Evolutionary conservation across 2,888 invertebrate species (phyloP).

Genomic region (Theretra japonica): DNA sequence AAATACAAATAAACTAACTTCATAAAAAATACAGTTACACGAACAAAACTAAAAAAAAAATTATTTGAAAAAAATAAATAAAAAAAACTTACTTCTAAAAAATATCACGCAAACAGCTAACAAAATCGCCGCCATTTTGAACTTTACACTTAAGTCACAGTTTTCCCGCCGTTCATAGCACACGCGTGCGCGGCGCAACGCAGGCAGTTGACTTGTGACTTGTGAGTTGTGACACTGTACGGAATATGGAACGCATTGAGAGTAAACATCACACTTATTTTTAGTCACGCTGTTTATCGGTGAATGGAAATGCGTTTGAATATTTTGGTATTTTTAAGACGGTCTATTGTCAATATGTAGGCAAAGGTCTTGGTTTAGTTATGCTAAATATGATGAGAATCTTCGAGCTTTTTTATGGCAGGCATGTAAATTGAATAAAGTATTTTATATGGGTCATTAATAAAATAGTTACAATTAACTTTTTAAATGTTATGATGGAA

Average conservation of each 20-base stretch:
- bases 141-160: slow-evolving; percentile 46
- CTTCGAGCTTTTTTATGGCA: too few species aligned
- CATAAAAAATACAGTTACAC: too few species aligned
- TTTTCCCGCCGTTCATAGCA: slow-evolving; percentile 57
- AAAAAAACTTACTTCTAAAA: slow-evolving; percentile 17
- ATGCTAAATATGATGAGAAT: too few species aligned
- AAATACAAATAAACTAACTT: too few species aligned
- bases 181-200: slow-evolving; percentile 51
- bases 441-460: too few species aligned
- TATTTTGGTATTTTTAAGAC: slow-evolving; percentile 5
- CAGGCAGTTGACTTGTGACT: slow-evolving; percentile 55
- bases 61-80: background rate
- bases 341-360: background rate
- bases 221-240: slow-evolving; percentile 56
- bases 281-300: slow-evolving; percentile 58
- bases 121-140: slow-evolving; percentile 33
- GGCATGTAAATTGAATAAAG: too few species aligned
- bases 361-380: too few species aligned
- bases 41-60: too few species aligned
- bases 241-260: slow-evolving; percentile 37
- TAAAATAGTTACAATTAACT: too few species aligned
- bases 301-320: slow-evolving; percentile 56
- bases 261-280: slow-evolving; percentile 71
- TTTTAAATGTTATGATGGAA: too few species aligned
- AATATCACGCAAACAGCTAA: slow-evolving; percentile 24